A percentile compares a stretch with the other conserved stretches of the same genome.
These are phyloP conservation scores for Xenotilapia flavipinnis DNA, from an alignment of 2,113 vertebrate species.

Conservation along the genomic window DNA sequence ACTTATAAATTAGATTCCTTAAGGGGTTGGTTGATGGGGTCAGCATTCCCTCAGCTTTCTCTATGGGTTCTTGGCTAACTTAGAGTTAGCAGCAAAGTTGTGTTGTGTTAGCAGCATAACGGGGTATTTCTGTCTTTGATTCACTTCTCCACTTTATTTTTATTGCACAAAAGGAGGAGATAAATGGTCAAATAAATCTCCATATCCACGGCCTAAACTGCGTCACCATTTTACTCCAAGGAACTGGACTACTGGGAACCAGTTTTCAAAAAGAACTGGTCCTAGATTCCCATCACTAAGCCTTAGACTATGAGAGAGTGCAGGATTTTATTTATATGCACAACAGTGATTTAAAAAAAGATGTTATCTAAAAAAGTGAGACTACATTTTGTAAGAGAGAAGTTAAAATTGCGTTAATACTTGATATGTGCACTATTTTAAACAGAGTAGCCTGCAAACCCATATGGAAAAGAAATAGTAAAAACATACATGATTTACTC, in stretches of 20 bases:
- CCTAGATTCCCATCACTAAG: background rate
- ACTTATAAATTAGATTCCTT: background rate
- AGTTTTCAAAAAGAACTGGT: background rate
- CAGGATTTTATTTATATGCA: background rate
- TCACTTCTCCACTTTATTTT: rapidly evolving
- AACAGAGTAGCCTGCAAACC: background rate
- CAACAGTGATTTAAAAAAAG: background rate
- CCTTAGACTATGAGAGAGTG: background rate
- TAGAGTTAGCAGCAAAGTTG: background rate
- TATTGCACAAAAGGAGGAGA: background rate
- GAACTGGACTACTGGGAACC: background rate
- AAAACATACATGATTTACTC: no score
- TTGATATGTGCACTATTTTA: background rate
- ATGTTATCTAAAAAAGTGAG: background rate
- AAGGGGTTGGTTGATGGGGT: background rate
- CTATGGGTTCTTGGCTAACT: background rate
- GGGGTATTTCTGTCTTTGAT: background rate
- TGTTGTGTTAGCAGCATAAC: background rate
- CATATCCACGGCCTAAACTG: background rate
- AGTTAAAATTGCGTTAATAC: background rate
- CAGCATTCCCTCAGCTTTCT: background rate
- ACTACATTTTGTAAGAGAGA: background rate
- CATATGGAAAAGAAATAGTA: no score
- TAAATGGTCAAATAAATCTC: background rate
- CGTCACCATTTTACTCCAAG: background rate